Evolutionary conservation across 2,888 invertebrate species (phyloP), one percentile per base, ranked within the genome.

Genomic region (Glaucopsyche alexis): DNA sequence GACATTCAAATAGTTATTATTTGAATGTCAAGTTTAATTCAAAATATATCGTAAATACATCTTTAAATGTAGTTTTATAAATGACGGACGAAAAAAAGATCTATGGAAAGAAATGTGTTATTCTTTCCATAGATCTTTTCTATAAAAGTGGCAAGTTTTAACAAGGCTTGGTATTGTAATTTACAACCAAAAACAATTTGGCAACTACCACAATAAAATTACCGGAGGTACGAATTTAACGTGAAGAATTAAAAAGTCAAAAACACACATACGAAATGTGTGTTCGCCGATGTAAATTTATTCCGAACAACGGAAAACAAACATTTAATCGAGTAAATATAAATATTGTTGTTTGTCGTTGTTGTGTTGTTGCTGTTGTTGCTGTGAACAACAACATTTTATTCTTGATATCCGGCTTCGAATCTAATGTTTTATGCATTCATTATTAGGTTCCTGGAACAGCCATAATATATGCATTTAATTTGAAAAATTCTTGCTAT

Each of bases 241-340:
- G 29, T 7, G 5, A 60, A 38, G 42, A 42, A 42, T 66, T 66
- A n/a, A 66, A 66, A 66, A 66, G 66, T 66, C n/a, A 42, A 42
- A 66, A 66, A n/a, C 40, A 66, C 16, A 65, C 40, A 38, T 40
- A 42, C 42, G 42, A 5, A 38, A 42, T n/a, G 65, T 42, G 29
- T 60, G n/a, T 60, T 66, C 38, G 66, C 40, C 66, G 66, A 69
- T 67, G 67, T 67, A 67, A 67, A 67, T 67, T 47, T 67, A 69
- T 69, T 47, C 69, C 19, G 45, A 47, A 69, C 69, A 38, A 49
- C 47, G 66, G 55, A 8, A 16, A 65, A 69, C 47, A 49, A 69
- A 47, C 29, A 69, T 69, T 69, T 49, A 49, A 29, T 49, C 47
- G 47, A 7, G 47, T 49, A 19, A 69, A 67, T 67, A 67, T 67